Evolutionary conservation across 2,113 vertebrate genomes (phyloP).

Genomic region (Mobula hypostoma): DNA sequence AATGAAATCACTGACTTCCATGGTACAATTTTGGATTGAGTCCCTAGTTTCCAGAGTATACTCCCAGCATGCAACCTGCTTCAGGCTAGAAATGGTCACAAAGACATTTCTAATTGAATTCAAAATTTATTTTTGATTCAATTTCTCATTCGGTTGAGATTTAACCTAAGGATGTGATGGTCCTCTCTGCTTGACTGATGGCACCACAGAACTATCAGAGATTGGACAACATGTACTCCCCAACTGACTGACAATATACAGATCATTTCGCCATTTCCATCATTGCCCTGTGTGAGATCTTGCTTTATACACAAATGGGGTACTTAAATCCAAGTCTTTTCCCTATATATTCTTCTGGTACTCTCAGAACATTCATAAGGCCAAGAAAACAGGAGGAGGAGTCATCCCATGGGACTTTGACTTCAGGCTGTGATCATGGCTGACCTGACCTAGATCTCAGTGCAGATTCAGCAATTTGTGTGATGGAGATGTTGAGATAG

Average conservation of each 20-base stretch:
- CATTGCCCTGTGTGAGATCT: neutral
- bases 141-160: neutral
- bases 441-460: too few species aligned
- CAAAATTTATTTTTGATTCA: too few species aligned
- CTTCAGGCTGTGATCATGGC: too few species aligned
- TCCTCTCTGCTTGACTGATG: neutral
- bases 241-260: neutral
- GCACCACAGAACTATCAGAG: neutral
- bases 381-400: too few species aligned
- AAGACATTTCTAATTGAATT: neutral
- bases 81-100: neutral
- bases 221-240: neutral
- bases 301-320: neutral
- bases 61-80: neutral
- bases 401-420: too few species aligned
- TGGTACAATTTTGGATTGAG: neutral
- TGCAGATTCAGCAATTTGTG: neutral
- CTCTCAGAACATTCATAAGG: neutral
- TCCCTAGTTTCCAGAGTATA: neutral
- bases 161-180: neutral
- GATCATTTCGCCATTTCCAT: neutral
- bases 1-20: neutral
- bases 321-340: neutral
- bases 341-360: neutral
- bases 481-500: neutral